These are phyloP conservation scores for Pygathrix nemaeus DNA, from an alignment of 2,113 vertebrate genomes.

Conservation along the genomic window DNA sequence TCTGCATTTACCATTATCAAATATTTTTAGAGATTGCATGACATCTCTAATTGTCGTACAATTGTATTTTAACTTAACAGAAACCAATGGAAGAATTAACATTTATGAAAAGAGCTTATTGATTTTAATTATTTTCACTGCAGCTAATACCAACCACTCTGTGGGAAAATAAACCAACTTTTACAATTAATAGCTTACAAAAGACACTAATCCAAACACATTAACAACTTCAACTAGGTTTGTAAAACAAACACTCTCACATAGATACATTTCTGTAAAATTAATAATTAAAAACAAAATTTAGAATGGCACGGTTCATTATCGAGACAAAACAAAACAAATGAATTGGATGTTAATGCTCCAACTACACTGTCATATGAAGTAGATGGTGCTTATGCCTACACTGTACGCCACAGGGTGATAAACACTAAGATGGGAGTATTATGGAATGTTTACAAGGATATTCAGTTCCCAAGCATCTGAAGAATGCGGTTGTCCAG, in stretches of 20 bases:
- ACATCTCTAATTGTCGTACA: neutral
- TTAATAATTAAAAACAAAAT: slow-evolving; percentile 49
- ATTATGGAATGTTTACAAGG: neutral
- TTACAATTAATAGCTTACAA: slow-evolving; percentile 30
- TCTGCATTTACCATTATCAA: neutral
- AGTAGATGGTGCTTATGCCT: neutral
- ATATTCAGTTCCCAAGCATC: neutral
- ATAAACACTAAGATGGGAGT: neutral
- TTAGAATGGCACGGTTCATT: neutral
- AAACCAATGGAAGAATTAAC: slow-evolving; percentile 38
- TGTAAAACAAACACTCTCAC: slow-evolving; percentile 33
- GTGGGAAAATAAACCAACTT: slow-evolving; percentile 43
- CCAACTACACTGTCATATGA: neutral
- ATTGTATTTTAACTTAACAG: slow-evolving; percentile 26
- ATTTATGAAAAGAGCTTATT: slow-evolving; percentile 35
- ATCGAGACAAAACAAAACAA: slow-evolving; percentile 16
- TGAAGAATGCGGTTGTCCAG: neutral
- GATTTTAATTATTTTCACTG: slow-evolving; percentile 25
- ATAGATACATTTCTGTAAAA: neutral
- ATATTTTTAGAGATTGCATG: neutral
- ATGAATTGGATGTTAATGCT: neutral
- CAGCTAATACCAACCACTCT: neutral
- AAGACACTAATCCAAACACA: slow-evolving; percentile 23
- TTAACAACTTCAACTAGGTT: neutral
- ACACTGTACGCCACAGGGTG: neutral